Evolutionary conservation across 2,797 vertebrate genomes (phyloP), one percentile per base, ranked within the genome.

Genomic region (Manis crassicaudata): DNA sequence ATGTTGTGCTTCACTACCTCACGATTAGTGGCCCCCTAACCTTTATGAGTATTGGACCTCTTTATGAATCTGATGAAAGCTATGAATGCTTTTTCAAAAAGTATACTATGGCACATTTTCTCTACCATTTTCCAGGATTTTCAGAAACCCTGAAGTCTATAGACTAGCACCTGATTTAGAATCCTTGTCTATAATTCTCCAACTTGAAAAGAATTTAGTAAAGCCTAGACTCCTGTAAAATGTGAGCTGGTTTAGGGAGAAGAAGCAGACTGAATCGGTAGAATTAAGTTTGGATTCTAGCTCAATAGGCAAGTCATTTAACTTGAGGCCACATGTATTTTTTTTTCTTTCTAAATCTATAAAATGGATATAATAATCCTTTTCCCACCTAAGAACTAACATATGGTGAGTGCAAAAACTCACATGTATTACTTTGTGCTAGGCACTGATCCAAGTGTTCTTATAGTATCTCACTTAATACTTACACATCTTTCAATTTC

Each of bases 151-250:
- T 75, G 6, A 82, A 77, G 37, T 75, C 70, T 40, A 83, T 54
- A 91, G 67, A 91, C 91, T 63, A 83, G 60, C 35, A 84, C 67
- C 40, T 93, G 58, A 96, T 80, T 92, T 92, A 92, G 81, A 96
- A 88, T 21, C 3, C n/a, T 52, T 92, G 21, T 92, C 58, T 84
- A 4, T 72, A 93, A 86, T 73, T 72, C 50, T 93, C 67, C 32
- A 95, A 73, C 27, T 89, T 92, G 50, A 79, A 82, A 43, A 93
- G 29, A 86, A 92, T 73, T 92, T 35, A 88, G 20, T 46, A 43
- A 96, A 95, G 27, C 1, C 83, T 85, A 56, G 50, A 85, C 93
- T 88, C 95, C 54, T 92, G 58, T 37, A 83, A 80, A 90, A 75
- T 68, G 27, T 13, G 92, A 72, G 80, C 75, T 96, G 88, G 43